Conservation (phyloP, 2,113 vertebrate genomes). For the Poeciliopsis occidentalis region DNA sequence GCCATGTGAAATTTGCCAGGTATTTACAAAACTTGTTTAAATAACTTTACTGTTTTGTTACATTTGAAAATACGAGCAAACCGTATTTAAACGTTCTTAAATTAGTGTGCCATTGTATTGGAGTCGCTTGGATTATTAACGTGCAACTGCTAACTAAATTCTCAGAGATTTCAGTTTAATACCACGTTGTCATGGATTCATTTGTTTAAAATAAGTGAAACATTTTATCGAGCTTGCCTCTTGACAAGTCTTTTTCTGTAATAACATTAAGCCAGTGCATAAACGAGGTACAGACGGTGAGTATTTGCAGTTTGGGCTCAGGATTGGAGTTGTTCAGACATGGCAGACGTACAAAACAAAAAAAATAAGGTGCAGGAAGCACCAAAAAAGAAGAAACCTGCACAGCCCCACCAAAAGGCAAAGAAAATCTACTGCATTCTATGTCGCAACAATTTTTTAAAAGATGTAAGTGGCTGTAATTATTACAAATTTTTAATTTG, state of each 20-base stretch:
- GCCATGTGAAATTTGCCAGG: conserved; percentile 31
- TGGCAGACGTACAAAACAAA: conserved; percentile 15
- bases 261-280: not conserved
- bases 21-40: not conserved
- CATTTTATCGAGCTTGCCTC: not conserved
- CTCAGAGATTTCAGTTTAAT: not conserved
- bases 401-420: rapidly evolving
- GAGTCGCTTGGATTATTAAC: not conserved
- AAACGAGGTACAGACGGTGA: not conserved
- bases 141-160: not conserved
- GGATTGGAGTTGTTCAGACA: conserved; percentile 29
- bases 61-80: not conserved
- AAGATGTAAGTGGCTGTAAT: conserved; percentile 37
- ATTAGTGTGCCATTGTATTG: rapidly evolving
- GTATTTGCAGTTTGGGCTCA: no score
- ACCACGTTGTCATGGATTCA: conserved; percentile 15
- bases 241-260: not conserved
- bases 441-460: conserved; percentile 7
- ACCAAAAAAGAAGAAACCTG: not conserved
- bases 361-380: not conserved
- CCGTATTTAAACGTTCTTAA: no score
- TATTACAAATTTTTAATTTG: not conserved
- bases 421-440: conserved; percentile 30
- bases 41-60: not conserved
- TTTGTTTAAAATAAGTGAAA: not conserved